These are phyloP conservation scores for Drosophila pruinosa DNA, from an alignment of 1,140 invertebrate genomes.

Conservation along the genomic window DNA sequence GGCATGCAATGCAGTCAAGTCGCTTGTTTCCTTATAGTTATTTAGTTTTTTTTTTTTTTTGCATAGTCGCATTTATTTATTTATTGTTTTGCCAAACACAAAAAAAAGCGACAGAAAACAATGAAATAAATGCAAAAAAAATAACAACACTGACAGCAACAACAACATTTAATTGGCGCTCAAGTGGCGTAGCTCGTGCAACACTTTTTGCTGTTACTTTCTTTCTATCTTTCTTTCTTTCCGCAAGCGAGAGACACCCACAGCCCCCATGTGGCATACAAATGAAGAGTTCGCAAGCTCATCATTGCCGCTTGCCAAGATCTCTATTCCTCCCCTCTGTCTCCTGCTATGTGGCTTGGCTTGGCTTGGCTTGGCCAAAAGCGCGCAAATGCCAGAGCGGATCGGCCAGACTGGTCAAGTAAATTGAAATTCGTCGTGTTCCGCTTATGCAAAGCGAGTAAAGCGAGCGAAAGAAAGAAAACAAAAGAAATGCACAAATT, in stretches of 20 bases:
- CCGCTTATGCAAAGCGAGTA: slow-evolving; percentile 43
- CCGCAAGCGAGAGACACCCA: slow-evolving; percentile 41
- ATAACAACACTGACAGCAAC: not conserved
- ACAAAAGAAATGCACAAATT: slow-evolving; percentile 46
- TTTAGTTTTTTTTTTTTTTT: not conserved
- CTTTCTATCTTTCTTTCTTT: slow-evolving; percentile 30
- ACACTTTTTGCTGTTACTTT: slow-evolving; percentile 9
- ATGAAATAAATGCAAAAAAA: slow-evolving; percentile 7
- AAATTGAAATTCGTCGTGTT: slow-evolving; percentile 30
- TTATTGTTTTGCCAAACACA: not conserved
- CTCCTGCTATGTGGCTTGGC: not conserved
- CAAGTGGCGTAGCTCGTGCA: slow-evolving; percentile 24
- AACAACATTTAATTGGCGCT: slow-evolving; percentile 27
- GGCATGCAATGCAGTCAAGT: slow-evolving; percentile 10
- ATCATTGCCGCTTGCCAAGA: slow-evolving; percentile 42
- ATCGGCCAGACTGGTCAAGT: not conserved
- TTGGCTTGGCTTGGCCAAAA: not conserved
- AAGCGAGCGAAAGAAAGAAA: slow-evolving; percentile 15
- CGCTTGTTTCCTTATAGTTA: slow-evolving; percentile 4
- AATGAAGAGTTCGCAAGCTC: slow-evolving; percentile 37
- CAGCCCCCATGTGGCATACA: slow-evolving; percentile 35
- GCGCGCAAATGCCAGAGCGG: not conserved
- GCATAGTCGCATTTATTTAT: not conserved
- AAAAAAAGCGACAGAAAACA: slow-evolving; percentile 6
- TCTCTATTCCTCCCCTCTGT: not conserved